phyloP scores from a whole-genome alignment of 2,113 vertebrate species.

The Solea solea region DNA sequence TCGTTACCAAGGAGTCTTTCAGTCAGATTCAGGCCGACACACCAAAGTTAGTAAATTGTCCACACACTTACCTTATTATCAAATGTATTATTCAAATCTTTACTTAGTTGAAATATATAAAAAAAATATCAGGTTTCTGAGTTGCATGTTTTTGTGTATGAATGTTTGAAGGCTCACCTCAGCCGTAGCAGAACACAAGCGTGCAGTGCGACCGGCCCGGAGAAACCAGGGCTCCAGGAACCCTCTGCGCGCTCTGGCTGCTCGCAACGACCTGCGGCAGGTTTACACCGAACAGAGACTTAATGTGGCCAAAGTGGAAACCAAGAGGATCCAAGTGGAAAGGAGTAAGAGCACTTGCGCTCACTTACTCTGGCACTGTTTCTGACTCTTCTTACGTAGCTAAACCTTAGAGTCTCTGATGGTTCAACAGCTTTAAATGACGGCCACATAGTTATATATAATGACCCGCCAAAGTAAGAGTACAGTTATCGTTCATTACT shows the following conservation, averaged over 20 bases:
- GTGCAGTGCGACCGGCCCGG: slow-evolving; percentile 78
- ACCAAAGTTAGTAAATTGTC: slow-evolving; percentile 71
- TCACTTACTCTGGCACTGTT: not conserved
- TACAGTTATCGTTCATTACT: no score
- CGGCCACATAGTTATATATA: not conserved
- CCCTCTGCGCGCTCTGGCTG: slow-evolving; percentile 82
- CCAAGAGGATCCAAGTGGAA: slow-evolving; percentile 85
- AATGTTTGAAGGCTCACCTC: slow-evolving; percentile 75
- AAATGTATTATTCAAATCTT: no score
- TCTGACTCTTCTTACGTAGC: no score
- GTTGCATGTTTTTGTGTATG: not conserved
- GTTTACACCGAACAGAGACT: slow-evolving; percentile 85
- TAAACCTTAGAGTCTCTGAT: not conserved
- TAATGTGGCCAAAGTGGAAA: slow-evolving; percentile 81
- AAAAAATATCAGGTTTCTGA: not conserved
- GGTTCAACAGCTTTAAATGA: slow-evolving; percentile 1
- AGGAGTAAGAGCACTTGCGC: slow-evolving; percentile 70
- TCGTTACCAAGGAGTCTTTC: slow-evolving; percentile 77
- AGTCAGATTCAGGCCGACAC: slow-evolving; percentile 68
- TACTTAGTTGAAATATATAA: no score
- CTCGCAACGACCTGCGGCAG: slow-evolving; percentile 81
- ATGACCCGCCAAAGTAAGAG: no score
- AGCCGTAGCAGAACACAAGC: slow-evolving; percentile 79
- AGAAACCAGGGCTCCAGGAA: slow-evolving; percentile 83
- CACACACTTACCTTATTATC: not conserved